These are phyloP conservation scores for Eretmocerus hayati DNA, from an alignment of 2,888 invertebrate species.

Conservation along the genomic window DNA sequence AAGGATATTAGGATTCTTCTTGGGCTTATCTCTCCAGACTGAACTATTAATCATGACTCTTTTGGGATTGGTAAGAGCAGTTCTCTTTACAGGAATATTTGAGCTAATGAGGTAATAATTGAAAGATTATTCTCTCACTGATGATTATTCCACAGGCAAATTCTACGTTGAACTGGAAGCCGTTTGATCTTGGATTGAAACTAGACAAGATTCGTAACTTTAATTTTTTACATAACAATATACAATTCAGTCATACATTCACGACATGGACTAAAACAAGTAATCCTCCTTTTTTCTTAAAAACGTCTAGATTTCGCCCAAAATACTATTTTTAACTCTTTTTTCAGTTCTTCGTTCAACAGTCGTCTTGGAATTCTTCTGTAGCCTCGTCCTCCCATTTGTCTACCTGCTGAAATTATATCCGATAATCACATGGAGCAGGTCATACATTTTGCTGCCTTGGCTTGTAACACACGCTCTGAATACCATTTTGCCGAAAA, in stretches of 20 bases:
- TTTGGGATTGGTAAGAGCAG: conserved; percentile 38
- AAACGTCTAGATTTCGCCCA: too few species aligned
- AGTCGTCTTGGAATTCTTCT: conserved; percentile 32
- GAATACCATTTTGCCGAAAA: conserved; percentile 34
- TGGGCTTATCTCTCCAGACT: conserved; percentile 30
- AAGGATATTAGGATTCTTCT: background rate
- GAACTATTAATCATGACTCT: conserved; percentile 37
- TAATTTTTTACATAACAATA: conserved; percentile 6
- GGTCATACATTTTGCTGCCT: conserved; percentile 32
- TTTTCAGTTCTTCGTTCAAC: conserved; percentile 33
- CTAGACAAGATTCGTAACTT: conserved; percentile 25
- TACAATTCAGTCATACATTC: conserved; percentile 11
- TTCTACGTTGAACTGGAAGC: conserved; percentile 33
- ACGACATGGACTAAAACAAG: conserved; percentile 9
- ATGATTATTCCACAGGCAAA: conserved; percentile 28
- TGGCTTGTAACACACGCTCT: conserved; percentile 38
- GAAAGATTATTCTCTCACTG: background rate
- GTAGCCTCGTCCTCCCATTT: conserved; percentile 30
- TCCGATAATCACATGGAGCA: conserved; percentile 35
- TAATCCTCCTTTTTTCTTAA: too few species aligned
- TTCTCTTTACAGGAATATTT: too few species aligned
- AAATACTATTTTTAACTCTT: too few species aligned
- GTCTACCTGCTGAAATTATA: conserved; percentile 35
- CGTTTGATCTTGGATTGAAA: conserved; percentile 30
- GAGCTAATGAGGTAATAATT: background rate